Base-by-base conservation (phyloP, 2,797 vertebrate species). In the Labroides dimidiatus region DNA sequence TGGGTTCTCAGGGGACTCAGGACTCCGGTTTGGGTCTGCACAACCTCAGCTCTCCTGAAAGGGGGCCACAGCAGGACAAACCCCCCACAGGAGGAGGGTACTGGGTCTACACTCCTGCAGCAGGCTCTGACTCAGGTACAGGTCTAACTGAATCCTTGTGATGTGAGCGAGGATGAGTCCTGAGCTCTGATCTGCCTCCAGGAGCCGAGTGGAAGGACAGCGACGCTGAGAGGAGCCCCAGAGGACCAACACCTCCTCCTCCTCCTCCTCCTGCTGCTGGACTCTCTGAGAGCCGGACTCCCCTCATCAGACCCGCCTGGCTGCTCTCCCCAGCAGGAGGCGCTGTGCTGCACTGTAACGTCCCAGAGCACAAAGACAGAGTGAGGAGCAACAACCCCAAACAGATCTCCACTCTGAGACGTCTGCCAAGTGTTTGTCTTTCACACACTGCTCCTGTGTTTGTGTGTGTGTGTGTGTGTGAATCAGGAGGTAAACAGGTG, bases 21-120 rank as follows among this genome's bases (percentile, higher is more conserved):
- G 96, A 97, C 87, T 97, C 96, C 23, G 96, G 96, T 14, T 69
- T 97, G 20, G 93, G 93, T 61, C 89, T 95, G n/a, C 93, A 88
- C 24, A 93, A 90, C 50, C 84, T 89, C 72, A 84, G 90, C 24
- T 90, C 93, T 4, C 93, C 93, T 33, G 78, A 81, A 13, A 88
- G 87, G 77, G 79, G 64, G 21, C 68, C 10, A 4, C 78, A 67
- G 27, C 85, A 68, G 61, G 68, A 59, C 30, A 49, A 47, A 27
- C 84, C 74, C 5, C 51, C 51, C 33, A 20, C 84, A 19, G 89
- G 75, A 44, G 94, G 91, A 5, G 94, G 94, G 1, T 89, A 85
- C 65, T 95, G 93, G 93, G 80, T 95, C 56, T 95, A 92, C 75
- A 88, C 93, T 17, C 93, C 95, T 0, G 70, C 75, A n/a, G 89